These are phyloP conservation scores for Protaetia brevitarsis DNA, from an alignment of 1,140 invertebrate genomes.

Conservation along the genomic window DNA sequence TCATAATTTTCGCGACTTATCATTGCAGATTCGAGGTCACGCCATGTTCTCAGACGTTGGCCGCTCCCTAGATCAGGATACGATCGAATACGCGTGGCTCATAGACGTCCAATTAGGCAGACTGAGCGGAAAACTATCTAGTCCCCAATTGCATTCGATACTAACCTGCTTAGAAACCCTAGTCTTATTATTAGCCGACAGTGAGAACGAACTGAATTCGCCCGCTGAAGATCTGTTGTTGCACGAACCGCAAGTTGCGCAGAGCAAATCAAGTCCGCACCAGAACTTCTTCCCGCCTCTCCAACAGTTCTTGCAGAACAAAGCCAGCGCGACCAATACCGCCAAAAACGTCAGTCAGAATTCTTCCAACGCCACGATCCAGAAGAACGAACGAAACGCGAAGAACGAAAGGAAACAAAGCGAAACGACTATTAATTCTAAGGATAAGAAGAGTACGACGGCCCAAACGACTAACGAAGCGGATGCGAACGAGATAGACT, in stretches of 20 bases:
- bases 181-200: slow-evolving; percentile 78
- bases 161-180: slow-evolving; percentile 87
- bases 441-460: slow-evolving; percentile 14
- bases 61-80: slow-evolving; percentile 85
- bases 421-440: neutral
- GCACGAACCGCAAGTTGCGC: slow-evolving; percentile 34
- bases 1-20: neutral
- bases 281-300: slow-evolving; percentile 37
- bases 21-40: slow-evolving; percentile 76
- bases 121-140: slow-evolving; percentile 73
- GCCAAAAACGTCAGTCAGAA: neutral
- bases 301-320: slow-evolving; percentile 42
- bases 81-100: slow-evolving; percentile 95
- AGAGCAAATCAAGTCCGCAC: slow-evolving; percentile 20
- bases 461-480: neutral
- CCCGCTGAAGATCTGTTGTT: slow-evolving; percentile 50
- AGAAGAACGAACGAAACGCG: neutral
- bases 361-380: neutral
- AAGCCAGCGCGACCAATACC: slow-evolving; percentile 26
- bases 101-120: slow-evolving; percentile 81
- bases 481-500: neutral
- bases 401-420: slow-evolving; percentile 12
- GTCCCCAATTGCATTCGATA: slow-evolving; percentile 81
- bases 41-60: slow-evolving; percentile 96
- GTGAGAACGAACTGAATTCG: slow-evolving; percentile 82